Base-by-base conservation (phyloP, 1,140 invertebrate species). In the Parasteatoda tepidariorum region DNA sequence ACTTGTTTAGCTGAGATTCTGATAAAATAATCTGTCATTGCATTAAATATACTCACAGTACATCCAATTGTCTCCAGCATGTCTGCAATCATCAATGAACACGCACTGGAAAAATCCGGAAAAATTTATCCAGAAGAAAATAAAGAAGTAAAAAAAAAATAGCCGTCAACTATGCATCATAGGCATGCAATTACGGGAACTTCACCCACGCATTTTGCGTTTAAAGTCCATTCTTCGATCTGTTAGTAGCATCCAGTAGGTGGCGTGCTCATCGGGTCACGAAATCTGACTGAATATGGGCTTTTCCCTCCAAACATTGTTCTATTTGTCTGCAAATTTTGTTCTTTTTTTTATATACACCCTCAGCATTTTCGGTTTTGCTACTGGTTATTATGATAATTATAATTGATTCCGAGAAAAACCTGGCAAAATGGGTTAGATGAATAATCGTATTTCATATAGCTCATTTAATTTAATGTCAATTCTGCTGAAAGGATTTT, bases 311-410 rank as follows among this genome's bases (percentile, higher is more conserved):
- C 41, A 55, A 71, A 76, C 59, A 66, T 34, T 24, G 11, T 76
- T 33, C 61, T 64, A 30, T 79, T 68, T 28, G 48, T 30, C 73
- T 61, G 33, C 31, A 34, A 13, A 13, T 48, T 62, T 62, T 61
- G 54, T 22, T 31, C 18, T 75, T 26, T 26, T 7, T 22, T 9
- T 34, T n/a, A n/a, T 68, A 22, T 70, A 48, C 54, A 18, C 33
- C 59, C 31, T 26, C 22, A 13, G 24, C 3, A 24, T 57, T 26
- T 61, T 61, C 33, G 31, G 26, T 75, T 75, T 38, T 33, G 57
- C 57, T 30, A 18, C 11, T 38, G 73, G 73, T 68, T 79, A 68
- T 79, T 79, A 79, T 79, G 64, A 79, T 68, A 79, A 79, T 79
- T 79, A 68, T 68, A 79, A 79, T 79, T 79, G 64, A 79, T 79